Evolutionary conservation across 2,888 invertebrate genomes (phyloP).

Genomic region (Eristalinus aeneus): DNA sequence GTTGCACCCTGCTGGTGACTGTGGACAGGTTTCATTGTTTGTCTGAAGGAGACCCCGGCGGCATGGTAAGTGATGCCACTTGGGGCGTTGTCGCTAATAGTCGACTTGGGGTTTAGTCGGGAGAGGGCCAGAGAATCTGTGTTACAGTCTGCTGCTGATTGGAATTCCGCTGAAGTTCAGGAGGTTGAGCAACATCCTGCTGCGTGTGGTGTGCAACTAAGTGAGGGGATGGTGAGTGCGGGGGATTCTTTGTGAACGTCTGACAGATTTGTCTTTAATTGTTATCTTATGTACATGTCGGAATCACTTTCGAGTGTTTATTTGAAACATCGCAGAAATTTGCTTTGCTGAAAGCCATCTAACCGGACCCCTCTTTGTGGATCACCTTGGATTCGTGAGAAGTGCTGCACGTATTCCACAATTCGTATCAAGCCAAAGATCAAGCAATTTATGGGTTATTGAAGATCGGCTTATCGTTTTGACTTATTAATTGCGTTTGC

Average conservation of each 20-base stretch:
- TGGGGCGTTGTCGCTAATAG: slow-evolving; percentile 55
- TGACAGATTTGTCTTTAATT: background rate
- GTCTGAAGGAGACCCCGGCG: slow-evolving; percentile 21
- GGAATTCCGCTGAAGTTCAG: slow-evolving; percentile 46
- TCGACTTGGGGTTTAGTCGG: background rate
- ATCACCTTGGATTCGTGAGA: background rate
- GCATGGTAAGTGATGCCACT: slow-evolving; percentile 42
- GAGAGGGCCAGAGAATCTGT: slow-evolving; percentile 22
- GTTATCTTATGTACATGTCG: no score
- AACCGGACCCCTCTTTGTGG: background rate
- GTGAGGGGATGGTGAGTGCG: background rate
- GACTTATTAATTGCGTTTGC: background rate
- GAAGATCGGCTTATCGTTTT: background rate
- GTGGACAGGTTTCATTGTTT: slow-evolving; percentile 62
- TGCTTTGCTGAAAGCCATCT: background rate
- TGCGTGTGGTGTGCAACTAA: background rate
- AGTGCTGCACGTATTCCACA: background rate
- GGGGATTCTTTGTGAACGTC: background rate
- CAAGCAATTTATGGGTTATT: background rate
- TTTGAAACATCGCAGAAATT: background rate
- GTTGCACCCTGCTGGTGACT: slow-evolving; percentile 6
- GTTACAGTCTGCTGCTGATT: slow-evolving; percentile 40
- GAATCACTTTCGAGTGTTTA: background rate
- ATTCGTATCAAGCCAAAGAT: background rate
- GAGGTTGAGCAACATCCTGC: slow-evolving; percentile 36